Conservation (phyloP, 2,888 invertebrate species). For the Hanleya hanleyi region DNA sequence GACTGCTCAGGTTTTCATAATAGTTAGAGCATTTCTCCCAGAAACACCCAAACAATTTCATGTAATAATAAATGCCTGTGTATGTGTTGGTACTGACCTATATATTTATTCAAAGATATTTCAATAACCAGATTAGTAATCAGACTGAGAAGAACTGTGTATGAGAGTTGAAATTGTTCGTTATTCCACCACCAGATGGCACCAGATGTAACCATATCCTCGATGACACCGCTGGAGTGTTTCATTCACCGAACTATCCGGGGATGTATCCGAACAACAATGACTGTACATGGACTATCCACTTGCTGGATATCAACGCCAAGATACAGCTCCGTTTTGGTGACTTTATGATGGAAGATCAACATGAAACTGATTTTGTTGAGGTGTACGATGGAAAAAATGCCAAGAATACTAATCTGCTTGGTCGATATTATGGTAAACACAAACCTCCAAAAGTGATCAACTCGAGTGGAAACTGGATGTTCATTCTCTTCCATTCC, state of each 20-base stretch:
- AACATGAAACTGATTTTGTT: slow-evolving; percentile 43
- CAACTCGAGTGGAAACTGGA: slow-evolving; percentile 45
- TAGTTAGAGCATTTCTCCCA: too few relatives aligned
- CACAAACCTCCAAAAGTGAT: slow-evolving; percentile 40
- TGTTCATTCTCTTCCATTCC: slow-evolving; percentile 47
- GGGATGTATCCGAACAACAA: slow-evolving; percentile 40
- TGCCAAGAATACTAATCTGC: slow-evolving; percentile 28
- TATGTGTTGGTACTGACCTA: too few relatives aligned
- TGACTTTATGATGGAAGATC: slow-evolving; percentile 37
- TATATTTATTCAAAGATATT: too few relatives aligned
- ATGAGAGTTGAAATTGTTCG: too few relatives aligned
- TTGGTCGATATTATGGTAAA: slow-evolving; percentile 44
- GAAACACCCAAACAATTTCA: too few relatives aligned
- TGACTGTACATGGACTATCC: slow-evolving; percentile 53
- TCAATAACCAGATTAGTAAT: too few relatives aligned
- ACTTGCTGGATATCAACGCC: slow-evolving; percentile 21
- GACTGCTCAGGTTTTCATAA: too few relatives aligned
- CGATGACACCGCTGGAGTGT: slow-evolving; percentile 37
- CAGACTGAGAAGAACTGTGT: too few relatives aligned
- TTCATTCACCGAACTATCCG: slow-evolving; percentile 49
- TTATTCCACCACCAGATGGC: too few relatives aligned
- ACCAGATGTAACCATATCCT: slow-evolving; percentile 38
- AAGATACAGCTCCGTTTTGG: slow-evolving; percentile 46
- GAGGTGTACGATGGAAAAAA: slow-evolving; percentile 52
- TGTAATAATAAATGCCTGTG: too few relatives aligned